These are phyloP conservation scores for Cosmopolites sordidus DNA, from an alignment of 2,888 invertebrate species.

Conservation along the genomic window DNA sequence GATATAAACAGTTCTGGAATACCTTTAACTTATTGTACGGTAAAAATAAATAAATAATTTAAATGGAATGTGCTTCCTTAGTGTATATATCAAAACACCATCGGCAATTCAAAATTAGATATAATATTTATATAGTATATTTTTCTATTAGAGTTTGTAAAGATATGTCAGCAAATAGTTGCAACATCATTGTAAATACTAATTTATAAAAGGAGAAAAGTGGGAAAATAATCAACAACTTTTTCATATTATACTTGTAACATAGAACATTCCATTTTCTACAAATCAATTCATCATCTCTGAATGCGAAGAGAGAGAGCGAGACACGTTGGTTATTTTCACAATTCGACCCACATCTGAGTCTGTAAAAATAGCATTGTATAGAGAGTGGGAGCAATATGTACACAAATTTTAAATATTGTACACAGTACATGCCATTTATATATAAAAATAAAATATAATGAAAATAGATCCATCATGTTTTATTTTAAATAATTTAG, in stretches of 20 bases:
- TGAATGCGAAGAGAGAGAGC: conserved; percentile 7
- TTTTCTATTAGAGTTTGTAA: conserved; percentile 35
- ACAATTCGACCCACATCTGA: conserved; percentile 37
- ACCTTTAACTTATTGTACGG: conserved; percentile 14
- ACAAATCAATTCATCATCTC: conserved; percentile 28
- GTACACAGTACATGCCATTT: conserved; percentile 40
- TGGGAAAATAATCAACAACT: conserved; percentile 44
- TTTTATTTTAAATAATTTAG: conserved; percentile 6
- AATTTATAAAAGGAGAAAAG: conserved; percentile 32
- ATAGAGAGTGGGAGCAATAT: conserved; percentile 41
- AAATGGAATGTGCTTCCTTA: conserved; percentile 28
- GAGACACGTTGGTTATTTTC: conserved; percentile 44
- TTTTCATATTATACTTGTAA: conserved; percentile 34
- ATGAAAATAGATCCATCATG: conserved; percentile 1
- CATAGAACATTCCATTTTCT: conserved; percentile 47
- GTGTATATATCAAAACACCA: conserved; percentile 23
- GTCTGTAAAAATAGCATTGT: conserved; percentile 36
- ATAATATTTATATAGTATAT: conserved; percentile 21
- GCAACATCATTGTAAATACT: conserved; percentile 41
- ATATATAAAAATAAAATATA: conserved; percentile 13
- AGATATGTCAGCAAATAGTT: conserved; percentile 45
- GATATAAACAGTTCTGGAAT: not conserved
- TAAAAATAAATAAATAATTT: conserved; percentile 11
- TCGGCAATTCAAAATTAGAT: conserved; percentile 23
- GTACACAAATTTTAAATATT: conserved; percentile 40